Evolutionary conservation across 1,140 invertebrate species (phyloP).

Genomic region (Ooceraea biroi): DNA sequence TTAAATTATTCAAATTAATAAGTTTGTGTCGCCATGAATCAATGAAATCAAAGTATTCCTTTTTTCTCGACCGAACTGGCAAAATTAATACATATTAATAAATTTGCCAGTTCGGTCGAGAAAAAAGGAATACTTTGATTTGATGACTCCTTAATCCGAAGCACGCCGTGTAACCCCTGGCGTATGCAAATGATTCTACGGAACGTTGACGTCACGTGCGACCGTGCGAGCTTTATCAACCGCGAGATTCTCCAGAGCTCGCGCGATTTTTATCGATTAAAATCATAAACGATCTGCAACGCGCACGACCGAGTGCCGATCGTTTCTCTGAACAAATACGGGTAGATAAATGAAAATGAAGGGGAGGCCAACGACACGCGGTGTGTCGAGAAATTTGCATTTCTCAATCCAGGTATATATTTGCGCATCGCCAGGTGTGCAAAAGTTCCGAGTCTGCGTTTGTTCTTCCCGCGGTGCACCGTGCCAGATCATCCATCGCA

Average conservation of each 20-base stretch:
- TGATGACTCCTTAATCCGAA: background rate
- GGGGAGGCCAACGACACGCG: no score
- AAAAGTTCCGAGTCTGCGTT: constrained; percentile 31
- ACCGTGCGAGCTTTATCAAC: background rate
- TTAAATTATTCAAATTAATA: no score
- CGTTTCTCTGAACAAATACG: no score
- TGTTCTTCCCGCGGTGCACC: constrained; percentile 6
- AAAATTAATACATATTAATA: no score
- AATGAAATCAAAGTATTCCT: no score
- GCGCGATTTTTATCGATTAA: background rate
- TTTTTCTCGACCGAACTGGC: no score
- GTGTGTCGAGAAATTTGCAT: constrained; percentile 35
- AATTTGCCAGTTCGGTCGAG: no score
- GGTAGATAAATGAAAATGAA: background rate
- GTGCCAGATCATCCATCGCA: constrained; percentile 25
- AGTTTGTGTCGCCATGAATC: no score
- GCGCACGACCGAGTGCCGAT: background rate
- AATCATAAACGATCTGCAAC: background rate
- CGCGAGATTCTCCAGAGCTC: background rate
- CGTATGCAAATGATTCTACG: background rate
- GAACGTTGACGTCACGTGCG: background rate
- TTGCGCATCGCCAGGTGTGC: constrained; percentile 50
- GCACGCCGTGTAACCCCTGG: background rate
- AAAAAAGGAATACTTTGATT: no score
- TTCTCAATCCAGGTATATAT: background rate